phyloP scores from a whole-genome alignment of 2,888 invertebrate genomes.

The Kuschelorhynchus macadamiae region DNA sequence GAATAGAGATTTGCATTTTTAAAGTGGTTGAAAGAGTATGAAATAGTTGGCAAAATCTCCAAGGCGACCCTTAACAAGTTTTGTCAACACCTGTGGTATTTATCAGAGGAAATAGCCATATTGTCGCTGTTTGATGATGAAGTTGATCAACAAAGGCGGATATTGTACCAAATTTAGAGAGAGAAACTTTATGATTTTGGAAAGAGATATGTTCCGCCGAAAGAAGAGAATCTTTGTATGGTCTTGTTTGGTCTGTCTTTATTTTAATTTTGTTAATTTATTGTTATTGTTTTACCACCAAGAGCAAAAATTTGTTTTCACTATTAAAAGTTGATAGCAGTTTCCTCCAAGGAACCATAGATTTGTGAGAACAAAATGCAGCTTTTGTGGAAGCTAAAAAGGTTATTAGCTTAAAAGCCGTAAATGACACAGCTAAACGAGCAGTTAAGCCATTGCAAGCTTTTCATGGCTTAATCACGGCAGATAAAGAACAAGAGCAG shows the following conservation, averaged over 20 bases:
- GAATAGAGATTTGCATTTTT: constrained; percentile 51
- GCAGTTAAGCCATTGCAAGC: constrained; percentile 52
- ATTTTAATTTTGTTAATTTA: neutral
- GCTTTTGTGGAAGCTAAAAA: constrained; percentile 47
- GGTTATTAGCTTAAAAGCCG: constrained; percentile 41
- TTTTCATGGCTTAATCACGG: constrained; percentile 51
- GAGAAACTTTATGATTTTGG: neutral
- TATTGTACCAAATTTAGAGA: neutral
- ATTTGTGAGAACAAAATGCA: constrained; percentile 44
- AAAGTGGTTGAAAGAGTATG: neutral
- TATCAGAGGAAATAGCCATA: constrained; percentile 1
- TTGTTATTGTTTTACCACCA: constrained; percentile 26
- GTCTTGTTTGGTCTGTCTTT: neutral
- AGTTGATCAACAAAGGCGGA: neutral
- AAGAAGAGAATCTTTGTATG: neutral
- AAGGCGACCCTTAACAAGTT: neutral
- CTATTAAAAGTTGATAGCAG: constrained; percentile 25
- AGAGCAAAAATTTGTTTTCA: constrained; percentile 18
- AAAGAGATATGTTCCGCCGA: neutral
- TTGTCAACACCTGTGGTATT: constrained; percentile 11
- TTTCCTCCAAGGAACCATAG: constrained; percentile 30
- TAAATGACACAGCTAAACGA: constrained; percentile 52
- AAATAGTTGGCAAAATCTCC: constrained; percentile 7
- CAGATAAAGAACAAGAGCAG: constrained; percentile 53
- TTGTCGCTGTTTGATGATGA: constrained; percentile 3